Evolutionary conservation across 2,113 vertebrate species (phyloP), one percentile per base, ranked within the genome.

Genomic region (Taurulus bubalis): DNA sequence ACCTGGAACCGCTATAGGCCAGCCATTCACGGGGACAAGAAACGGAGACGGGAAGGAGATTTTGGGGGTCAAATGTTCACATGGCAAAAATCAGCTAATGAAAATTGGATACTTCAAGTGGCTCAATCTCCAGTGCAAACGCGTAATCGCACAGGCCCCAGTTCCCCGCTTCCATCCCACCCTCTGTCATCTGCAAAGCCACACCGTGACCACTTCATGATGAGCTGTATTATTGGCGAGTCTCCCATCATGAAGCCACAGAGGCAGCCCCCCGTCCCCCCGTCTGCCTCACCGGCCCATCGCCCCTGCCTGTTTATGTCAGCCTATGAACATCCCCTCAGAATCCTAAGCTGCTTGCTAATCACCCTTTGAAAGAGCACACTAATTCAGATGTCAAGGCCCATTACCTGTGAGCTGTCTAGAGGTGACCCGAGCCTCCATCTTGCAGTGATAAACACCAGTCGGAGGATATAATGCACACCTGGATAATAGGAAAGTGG

Each of bases 331-430:
- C 79, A 82, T 71, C 53, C 65, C 66, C 62, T 53, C 76, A 84
- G 85, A 87, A 89, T 86, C 67, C 82, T 87, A 85, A 89, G 63
- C 89, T 70, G 83, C 82, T 47, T 84, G 82, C 87, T 91, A 92
- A 93, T 93, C 88, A 90, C 51, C 85, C 56, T 80, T 68, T 86
- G 80, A 83, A 84, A 83, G 82, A 89, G 82, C 87, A 83, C 77
- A 72, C 79, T 90, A 91, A 92, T 90, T 91, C 89, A 87, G 88
- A 89, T 87, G 91, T 91, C 92, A 91, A 73, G 90, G 90, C 77
- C 91, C 91, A 91, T 93, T 94, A 92, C 87, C 91, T 90, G 85
- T 82, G 85, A 91, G 86, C 84, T 34, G 74, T 90, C 77, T 86
- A 49, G 82, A 89, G 91, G 89, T 92, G 90, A 91, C 89, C 90